Percentiles rank a stretch among this genome's conserved stretches.
These are phyloP conservation scores for Abscondita cerata DNA, from an alignment of 2,888 invertebrate genomes.

Conservation along the genomic window DNA sequence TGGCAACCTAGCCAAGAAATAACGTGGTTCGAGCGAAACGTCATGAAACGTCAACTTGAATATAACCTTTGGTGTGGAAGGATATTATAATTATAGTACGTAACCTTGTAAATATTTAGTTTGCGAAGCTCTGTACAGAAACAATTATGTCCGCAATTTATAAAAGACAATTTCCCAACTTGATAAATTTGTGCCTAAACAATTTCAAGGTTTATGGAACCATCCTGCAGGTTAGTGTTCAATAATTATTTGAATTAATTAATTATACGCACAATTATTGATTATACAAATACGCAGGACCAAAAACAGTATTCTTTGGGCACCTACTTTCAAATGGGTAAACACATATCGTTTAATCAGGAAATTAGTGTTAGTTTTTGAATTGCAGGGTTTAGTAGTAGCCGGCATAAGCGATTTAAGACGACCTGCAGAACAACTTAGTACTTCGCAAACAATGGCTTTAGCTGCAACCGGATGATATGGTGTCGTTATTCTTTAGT, in stretches of 20 bases:
- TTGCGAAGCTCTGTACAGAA: slow-evolving; percentile 6
- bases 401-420: slow-evolving; percentile 89
- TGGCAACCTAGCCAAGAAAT: no score
- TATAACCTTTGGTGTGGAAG: no score
- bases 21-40: no score
- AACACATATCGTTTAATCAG: slow-evolving; percentile 55
- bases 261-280: slow-evolving; percentile 6
- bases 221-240: slow-evolving; percentile 85
- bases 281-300: slow-evolving; percentile 71
- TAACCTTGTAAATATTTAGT: neutral
- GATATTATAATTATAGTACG: no score
- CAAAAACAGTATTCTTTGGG: slow-evolving; percentile 99
- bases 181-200: slow-evolving; percentile 81
- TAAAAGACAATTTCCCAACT: slow-evolving; percentile 65
- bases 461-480: slow-evolving; percentile 89
- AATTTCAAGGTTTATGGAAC: slow-evolving; percentile 91
- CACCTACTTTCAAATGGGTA: slow-evolving; percentile 98
- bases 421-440: slow-evolving; percentile 89
- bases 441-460: slow-evolving; percentile 80
- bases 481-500: slow-evolving; percentile 97
- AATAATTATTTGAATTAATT: slow-evolving; percentile 11
- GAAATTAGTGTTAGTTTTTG: neutral
- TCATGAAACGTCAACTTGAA: no score
- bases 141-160: slow-evolving; percentile 67
- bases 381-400: slow-evolving; percentile 76